phyloP scores from a whole-genome alignment of 2,888 invertebrate species.

The Brachynemurus nebulosus region DNA sequence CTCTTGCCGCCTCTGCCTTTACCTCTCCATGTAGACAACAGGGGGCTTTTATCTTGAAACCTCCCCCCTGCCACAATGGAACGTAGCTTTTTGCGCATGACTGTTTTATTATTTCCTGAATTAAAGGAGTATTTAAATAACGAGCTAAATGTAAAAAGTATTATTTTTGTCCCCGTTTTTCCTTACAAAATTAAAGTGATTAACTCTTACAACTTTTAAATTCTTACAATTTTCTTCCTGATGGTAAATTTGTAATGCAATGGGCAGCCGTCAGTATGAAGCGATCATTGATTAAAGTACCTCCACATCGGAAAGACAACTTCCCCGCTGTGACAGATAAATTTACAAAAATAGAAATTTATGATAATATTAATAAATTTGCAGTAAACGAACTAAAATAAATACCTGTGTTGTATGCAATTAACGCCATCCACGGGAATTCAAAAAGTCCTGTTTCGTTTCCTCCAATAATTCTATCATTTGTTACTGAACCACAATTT shows the following conservation, averaged over 20 bases:
- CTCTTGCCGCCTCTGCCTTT: too few relatives aligned
- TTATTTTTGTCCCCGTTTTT: too few relatives aligned
- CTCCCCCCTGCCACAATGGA: too few relatives aligned
- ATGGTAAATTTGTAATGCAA: constrained; percentile 31
- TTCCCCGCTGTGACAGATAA: constrained; percentile 21
- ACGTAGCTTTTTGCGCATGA: too few relatives aligned
- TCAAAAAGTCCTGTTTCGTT: constrained; percentile 44
- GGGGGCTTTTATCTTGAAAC: too few relatives aligned
- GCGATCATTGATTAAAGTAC: constrained; percentile 36
- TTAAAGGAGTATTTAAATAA: too few relatives aligned
- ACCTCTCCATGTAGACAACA: too few relatives aligned
- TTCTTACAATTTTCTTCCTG: not conserved
- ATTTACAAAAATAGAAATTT: not conserved
- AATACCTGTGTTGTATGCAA: constrained; percentile 38
- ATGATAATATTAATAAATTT: not conserved
- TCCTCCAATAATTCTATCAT: constrained; percentile 45
- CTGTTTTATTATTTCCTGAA: too few relatives aligned
- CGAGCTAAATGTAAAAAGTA: too few relatives aligned
- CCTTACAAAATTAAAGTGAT: too few relatives aligned
- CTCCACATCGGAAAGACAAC: constrained; percentile 31
- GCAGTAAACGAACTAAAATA: constrained; percentile 3
- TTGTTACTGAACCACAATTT: constrained; percentile 42
- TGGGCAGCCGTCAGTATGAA: constrained; percentile 46
- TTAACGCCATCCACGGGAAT: constrained; percentile 63
- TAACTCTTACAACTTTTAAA: too few relatives aligned